A percentile compares a stretch with the other conserved stretches of the same genome.
Conservation (phyloP, 2,113 vertebrate species). For the Anarrhichthys ocellatus region DNA sequence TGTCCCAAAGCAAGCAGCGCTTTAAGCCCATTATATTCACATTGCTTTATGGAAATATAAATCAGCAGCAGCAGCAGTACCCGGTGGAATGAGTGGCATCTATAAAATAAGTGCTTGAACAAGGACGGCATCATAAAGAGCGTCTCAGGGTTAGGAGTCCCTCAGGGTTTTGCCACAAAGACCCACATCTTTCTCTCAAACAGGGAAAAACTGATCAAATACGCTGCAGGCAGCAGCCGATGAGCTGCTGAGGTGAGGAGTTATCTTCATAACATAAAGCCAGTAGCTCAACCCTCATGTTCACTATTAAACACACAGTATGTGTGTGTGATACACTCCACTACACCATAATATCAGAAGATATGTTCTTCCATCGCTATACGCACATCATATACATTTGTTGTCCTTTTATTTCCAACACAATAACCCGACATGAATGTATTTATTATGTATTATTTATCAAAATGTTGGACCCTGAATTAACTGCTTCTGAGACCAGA, state of each 20-base stretch:
- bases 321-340: too few species aligned
- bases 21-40: slow-evolving; percentile 67
- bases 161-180: slow-evolving; percentile 28
- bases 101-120: slow-evolving; percentile 68
- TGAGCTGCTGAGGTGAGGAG: not conserved
- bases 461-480: too few species aligned
- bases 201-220: slow-evolving; percentile 41
- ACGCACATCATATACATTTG: too few species aligned
- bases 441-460: too few species aligned
- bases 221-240: not conserved
- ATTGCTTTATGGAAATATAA: slow-evolving; percentile 72
- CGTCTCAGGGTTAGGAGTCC: slow-evolving; percentile 30
- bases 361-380: too few species aligned
- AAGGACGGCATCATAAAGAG: slow-evolving; percentile 61
- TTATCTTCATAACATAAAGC: not conserved
- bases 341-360: too few species aligned
- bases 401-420: too few species aligned
- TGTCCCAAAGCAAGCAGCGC: slow-evolving; percentile 53
- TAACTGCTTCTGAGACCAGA: too few species aligned
- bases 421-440: too few species aligned
- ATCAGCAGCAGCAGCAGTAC: slow-evolving; percentile 53
- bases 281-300: not conserved
- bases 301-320: too few species aligned
- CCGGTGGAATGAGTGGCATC: slow-evolving; percentile 45
- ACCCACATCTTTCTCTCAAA: slow-evolving; percentile 33